These are phyloP conservation scores for Spea hammondii DNA, from an alignment of 2,797 vertebrate species.

Conservation along the genomic window DNA sequence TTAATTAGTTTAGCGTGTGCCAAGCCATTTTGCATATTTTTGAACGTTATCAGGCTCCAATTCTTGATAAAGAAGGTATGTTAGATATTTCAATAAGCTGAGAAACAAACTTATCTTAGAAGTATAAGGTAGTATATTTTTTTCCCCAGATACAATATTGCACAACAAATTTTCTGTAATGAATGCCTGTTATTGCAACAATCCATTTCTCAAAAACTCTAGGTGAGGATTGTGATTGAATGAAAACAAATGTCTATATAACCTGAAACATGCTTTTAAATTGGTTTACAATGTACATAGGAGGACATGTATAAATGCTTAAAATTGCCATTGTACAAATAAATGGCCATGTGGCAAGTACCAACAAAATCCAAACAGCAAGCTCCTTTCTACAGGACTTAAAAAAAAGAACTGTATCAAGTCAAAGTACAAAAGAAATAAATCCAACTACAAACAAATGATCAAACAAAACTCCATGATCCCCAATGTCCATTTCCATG, in stretches of 20 bases:
- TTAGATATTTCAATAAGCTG: background rate
- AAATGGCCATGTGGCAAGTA: no score
- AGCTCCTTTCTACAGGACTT: no score
- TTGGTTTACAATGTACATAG: no score
- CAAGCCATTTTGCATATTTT: slow-evolving; percentile 15
- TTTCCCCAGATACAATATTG: background rate
- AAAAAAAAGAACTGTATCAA: no score
- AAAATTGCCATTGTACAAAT: no score
- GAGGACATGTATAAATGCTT: no score
- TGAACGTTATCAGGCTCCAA: background rate
- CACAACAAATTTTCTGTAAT: background rate
- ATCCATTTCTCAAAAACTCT: background rate
- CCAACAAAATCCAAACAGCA: no score
- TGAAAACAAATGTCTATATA: no score
- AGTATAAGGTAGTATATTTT: background rate
- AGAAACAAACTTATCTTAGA: background rate
- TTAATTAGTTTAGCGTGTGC: slow-evolving; percentile 3
- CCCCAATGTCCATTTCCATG: background rate
- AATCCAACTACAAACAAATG: background rate
- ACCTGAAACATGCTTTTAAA: no score
- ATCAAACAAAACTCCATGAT: background rate
- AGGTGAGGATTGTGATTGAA: no score
- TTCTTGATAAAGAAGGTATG: slow-evolving; percentile 3
- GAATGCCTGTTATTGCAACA: background rate
- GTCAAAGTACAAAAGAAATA: background rate